Conservation (phyloP, 2,888 invertebrate species). For the Philonicus albiceps region DNA sequence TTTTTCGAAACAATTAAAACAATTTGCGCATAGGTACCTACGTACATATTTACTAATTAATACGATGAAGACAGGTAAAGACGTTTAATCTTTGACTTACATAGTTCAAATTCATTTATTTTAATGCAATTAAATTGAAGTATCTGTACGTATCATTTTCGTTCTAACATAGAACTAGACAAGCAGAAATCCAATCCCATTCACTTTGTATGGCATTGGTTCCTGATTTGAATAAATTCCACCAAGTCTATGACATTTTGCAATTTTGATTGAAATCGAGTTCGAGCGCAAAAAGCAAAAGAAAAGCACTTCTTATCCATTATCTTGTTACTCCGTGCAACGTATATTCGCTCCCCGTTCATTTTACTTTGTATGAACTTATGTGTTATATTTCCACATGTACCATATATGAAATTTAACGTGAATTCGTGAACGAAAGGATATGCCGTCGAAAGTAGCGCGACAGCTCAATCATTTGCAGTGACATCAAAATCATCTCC, state of each 20-base stretch:
- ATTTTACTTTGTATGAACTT: background rate
- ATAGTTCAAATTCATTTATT: background rate
- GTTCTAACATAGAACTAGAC: background rate
- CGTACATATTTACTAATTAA: too few species aligned
- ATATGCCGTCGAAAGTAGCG: background rate
- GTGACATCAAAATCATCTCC: slow-evolving; percentile 19
- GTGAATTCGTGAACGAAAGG: background rate
- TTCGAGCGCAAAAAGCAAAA: background rate
- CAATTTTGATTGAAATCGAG: background rate
- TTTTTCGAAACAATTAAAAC: too few species aligned
- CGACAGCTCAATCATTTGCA: slow-evolving; percentile 33
- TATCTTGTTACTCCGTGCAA: background rate
- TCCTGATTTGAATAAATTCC: background rate
- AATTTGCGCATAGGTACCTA: too few species aligned
- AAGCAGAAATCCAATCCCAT: background rate
- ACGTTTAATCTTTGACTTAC: background rate
- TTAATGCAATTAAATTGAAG: background rate
- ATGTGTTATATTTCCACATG: background rate
- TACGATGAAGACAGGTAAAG: too few species aligned
- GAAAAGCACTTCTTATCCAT: background rate
- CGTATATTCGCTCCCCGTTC: background rate
- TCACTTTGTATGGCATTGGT: background rate
- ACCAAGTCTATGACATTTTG: background rate
- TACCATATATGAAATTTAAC: background rate
- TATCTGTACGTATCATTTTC: background rate